These are phyloP conservation scores for Scomber japonicus DNA, from an alignment of 2,113 vertebrate species.

Conservation along the genomic window DNA sequence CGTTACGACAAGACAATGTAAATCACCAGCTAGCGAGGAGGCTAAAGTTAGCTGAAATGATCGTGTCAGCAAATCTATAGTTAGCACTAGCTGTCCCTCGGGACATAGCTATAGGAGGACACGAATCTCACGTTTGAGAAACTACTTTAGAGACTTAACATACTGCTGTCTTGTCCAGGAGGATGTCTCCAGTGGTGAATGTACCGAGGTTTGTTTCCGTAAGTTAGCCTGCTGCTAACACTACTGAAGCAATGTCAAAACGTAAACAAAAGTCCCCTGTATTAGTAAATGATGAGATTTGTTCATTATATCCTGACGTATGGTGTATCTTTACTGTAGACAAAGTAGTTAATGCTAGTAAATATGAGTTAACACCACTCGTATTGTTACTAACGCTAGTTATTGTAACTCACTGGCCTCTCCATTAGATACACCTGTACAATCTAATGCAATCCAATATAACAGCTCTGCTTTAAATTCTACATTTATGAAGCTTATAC, in stretches of 20 bases:
- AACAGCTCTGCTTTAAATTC: no score
- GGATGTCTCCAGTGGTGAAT: not conserved
- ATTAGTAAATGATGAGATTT: constrained; percentile 5
- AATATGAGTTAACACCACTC: not conserved
- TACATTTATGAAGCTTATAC: no score
- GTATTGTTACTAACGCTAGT: not conserved
- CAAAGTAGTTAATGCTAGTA: not conserved
- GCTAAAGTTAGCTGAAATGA: constrained; percentile 59
- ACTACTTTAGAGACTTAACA: not conserved
- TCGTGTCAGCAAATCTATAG: constrained; percentile 57
- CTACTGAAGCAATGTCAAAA: constrained; percentile 50
- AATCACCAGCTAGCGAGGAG: constrained; percentile 45
- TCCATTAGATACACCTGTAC: no score
- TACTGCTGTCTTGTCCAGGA: not conserved
- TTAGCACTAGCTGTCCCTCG: constrained; percentile 10
- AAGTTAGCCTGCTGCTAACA: constrained; percentile 39
- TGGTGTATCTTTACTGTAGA: not conserved
- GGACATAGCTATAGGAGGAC: not conserved
- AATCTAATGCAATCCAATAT: no score
- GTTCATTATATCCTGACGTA: not conserved
- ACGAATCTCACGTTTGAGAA: not conserved
- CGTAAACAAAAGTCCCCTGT: constrained; percentile 75
- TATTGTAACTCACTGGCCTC: not conserved
- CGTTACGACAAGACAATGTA: constrained; percentile 64
- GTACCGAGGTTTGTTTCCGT: not conserved